Conservation (phyloP, 2,797 vertebrate species). For the Gallinago stenura region DNA sequence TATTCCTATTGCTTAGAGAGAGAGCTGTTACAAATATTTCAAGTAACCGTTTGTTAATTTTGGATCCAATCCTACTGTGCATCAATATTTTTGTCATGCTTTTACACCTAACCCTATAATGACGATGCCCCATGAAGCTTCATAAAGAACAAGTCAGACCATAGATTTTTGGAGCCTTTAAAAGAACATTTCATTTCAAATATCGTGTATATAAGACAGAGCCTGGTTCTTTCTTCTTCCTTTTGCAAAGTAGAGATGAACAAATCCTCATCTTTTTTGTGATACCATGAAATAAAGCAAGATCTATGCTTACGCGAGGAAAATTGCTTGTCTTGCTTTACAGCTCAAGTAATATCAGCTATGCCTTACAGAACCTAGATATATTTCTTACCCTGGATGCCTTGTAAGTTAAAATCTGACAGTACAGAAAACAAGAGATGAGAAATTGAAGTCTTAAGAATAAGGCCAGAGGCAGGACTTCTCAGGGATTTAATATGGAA, state of each 20-base stretch:
- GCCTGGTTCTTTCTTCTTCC: not conserved
- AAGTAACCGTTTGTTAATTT: slow-evolving; percentile 38
- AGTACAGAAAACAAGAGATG: not conserved
- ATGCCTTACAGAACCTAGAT: not conserved
- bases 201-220: not conserved
- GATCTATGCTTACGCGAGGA: not conserved
- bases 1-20: slow-evolving; percentile 27
- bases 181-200: slow-evolving; percentile 1
- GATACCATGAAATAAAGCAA: not conserved
- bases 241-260: not conserved
- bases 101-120: not conserved
- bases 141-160: not conserved
- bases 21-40: slow-evolving; percentile 51
- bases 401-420: not conserved
- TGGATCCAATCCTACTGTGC: not conserved
- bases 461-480: not conserved
- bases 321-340: not conserved
- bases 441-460: not conserved
- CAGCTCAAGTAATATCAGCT: not conserved
- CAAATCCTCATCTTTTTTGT: not conserved
- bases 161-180: not conserved
- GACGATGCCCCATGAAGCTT: not conserved
- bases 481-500: not conserved
- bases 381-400: not conserved
- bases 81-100: slow-evolving; percentile 6